Evolutionary conservation across 2,113 vertebrate genomes (phyloP), one percentile per base, ranked within the genome.

Genomic region (Paedocypris sp.): DNA sequence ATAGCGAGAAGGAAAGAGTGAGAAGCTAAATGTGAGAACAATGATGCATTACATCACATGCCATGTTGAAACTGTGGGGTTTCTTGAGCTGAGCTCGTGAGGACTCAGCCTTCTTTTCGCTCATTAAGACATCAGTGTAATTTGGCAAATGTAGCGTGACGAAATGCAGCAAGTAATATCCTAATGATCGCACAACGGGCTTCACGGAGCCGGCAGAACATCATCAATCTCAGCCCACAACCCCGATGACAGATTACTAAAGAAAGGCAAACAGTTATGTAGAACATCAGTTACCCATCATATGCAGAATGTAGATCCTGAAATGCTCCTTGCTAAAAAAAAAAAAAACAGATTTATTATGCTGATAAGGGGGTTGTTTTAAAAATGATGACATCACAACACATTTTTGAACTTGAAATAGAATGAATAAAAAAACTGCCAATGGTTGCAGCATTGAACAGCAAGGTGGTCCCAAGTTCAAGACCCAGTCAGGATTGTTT

Each of bases 61-160:
- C 32, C 65, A 43, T 48, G 26, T 39, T 23, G 25, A 53, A 59
- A 54, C 51, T 43, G 23, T 57, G 25, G 32, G 43, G 45, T 12
- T 60, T 45, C 49, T 51, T 31, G 50, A 29, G 51, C 42, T n/a
- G 3, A 23, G 29, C 38, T 31, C 4, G n/a, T n/a, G 13, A 48
- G 25, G 20, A 51, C 12, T 47, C 36, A 19, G 28, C 31, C 36
- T 32, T 26, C 29, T 8, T 48, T 42, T 53, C 18, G 26, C 65
- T 51, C 67, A 64, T 69, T 59, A 69, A 69, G 60, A 59, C 59
- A 9, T 54, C 58, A 62, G 58, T 56, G 60, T 58, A 52, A 69
- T 64, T 64, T 64, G 54, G 51, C 53, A 60, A 64, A 59, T 64
- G 67, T 33, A 69, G 29, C 53, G 51, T 69, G 67, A 64, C 53